Evolutionary conservation across 2,888 invertebrate species (phyloP).

Genomic region (Paralinhomoeus sp.): DNA sequence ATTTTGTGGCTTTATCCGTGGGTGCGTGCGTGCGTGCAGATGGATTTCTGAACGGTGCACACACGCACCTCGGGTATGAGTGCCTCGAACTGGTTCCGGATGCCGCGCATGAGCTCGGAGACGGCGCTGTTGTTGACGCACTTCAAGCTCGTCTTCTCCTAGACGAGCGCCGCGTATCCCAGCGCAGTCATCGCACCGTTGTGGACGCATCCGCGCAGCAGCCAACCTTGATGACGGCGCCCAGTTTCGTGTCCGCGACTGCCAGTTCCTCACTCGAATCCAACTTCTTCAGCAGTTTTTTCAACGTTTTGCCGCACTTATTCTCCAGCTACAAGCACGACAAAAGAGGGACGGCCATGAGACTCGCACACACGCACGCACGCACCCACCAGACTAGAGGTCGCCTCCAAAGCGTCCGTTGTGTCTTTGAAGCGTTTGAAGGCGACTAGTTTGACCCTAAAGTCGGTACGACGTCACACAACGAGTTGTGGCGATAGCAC

Average conservation of each 20-base stretch:
- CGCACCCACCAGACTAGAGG: slow-evolving; percentile 74
- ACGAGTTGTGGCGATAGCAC: slow-evolving; percentile 18
- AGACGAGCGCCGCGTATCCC: too few species aligned
- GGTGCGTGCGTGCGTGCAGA: too few species aligned
- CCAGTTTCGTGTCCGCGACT: slow-evolving; percentile 83
- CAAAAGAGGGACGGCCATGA: too few species aligned
- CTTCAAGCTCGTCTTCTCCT: slow-evolving; percentile 61
- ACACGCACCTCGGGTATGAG: slow-evolving; percentile 56
- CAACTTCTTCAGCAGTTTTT: slow-evolving; percentile 69
- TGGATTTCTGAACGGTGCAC: too few species aligned
- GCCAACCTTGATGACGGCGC: slow-evolving; percentile 55
- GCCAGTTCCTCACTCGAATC: slow-evolving; percentile 62
- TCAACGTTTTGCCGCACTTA: slow-evolving; percentile 68
- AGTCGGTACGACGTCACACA: slow-evolving; percentile 15
- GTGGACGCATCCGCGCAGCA: too few species aligned
- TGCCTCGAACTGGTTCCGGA: slow-evolving; percentile 71
- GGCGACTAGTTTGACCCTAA: slow-evolving; percentile 69
- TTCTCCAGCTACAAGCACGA: too few species aligned
- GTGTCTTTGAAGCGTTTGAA: slow-evolving; percentile 93
- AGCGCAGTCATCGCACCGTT: too few species aligned
- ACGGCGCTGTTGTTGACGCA: slow-evolving; percentile 62
- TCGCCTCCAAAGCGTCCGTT: slow-evolving; percentile 57
- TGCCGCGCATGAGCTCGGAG: slow-evolving; percentile 72
- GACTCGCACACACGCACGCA: too few species aligned
- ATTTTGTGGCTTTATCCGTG: too few species aligned